phyloP scores from a whole-genome alignment of 1,140 invertebrate genomes.

The Caenorhabditis latens region DNA sequence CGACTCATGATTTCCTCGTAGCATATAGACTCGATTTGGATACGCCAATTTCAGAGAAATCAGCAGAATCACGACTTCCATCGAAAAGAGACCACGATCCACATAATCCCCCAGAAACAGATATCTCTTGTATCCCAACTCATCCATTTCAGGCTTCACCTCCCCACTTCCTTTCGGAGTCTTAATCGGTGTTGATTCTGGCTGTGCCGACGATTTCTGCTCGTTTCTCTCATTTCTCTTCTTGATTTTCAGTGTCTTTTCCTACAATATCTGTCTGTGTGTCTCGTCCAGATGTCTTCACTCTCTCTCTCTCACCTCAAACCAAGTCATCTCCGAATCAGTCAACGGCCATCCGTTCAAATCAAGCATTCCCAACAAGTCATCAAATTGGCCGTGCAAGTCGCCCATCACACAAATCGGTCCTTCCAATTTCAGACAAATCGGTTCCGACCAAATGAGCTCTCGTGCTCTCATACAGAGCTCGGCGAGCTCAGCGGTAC shows the following conservation, averaged over 20 bases:
- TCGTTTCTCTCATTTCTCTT: neutral
- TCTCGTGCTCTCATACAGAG: slow-evolving; percentile 10
- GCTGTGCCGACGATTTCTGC: neutral
- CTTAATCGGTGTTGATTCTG: neutral
- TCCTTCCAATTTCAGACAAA: slow-evolving; percentile 14
- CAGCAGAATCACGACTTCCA: slow-evolving; percentile 25
- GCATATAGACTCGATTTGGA: slow-evolving; percentile 94
- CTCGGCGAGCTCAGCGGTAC: slow-evolving; percentile 20
- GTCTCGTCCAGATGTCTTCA: too few species aligned
- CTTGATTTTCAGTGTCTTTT: neutral
- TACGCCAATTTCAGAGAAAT: neutral
- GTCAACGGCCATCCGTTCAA: slow-evolving; percentile 60
- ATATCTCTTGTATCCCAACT: slow-evolving; percentile 6
- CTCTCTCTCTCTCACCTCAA: neutral
- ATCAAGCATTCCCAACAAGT: slow-evolving; percentile 61
- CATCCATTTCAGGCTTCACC: too few species aligned
- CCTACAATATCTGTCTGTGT: neutral
- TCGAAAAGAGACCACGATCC: slow-evolving; percentile 28
- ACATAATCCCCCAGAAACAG: slow-evolving; percentile 39
- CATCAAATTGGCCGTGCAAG: slow-evolving; percentile 64
- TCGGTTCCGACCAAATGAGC: slow-evolving; percentile 39
- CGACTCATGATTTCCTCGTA: slow-evolving; percentile 94
- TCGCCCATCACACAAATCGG: slow-evolving; percentile 47
- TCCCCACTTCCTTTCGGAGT: neutral
- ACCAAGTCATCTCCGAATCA: neutral